Percentiles rank a stretch among this genome's conserved stretches.
These are phyloP conservation scores for Lysandra coridon DNA, from an alignment of 2,888 invertebrate genomes.

Conservation along the genomic window DNA sequence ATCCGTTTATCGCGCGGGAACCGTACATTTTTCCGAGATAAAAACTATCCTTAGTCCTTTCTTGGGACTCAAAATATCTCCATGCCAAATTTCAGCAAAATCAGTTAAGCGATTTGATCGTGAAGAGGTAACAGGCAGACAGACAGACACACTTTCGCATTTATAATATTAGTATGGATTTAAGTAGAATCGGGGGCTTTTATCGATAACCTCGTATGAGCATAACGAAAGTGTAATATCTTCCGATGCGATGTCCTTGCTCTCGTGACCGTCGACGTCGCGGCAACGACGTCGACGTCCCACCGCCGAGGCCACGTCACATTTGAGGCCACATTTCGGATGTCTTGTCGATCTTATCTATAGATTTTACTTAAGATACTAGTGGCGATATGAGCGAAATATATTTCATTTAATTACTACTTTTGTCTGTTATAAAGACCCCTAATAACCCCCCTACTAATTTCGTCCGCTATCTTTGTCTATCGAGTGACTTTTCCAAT, in stretches of 20 bases:
- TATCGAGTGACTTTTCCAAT: too few relatives aligned
- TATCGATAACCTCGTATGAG: neutral
- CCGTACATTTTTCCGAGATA: too few relatives aligned
- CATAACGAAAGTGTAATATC: constrained; percentile 15
- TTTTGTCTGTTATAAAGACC: neutral
- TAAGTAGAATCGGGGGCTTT: neutral
- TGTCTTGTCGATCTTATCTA: neutral
- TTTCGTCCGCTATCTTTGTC: too few relatives aligned
- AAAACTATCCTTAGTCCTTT: too few relatives aligned
- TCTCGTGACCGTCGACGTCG: constrained; percentile 16
- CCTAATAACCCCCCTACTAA: neutral
- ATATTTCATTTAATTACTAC: neutral
- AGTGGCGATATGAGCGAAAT: neutral
- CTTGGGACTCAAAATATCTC: too few relatives aligned
- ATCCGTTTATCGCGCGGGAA: too few relatives aligned
- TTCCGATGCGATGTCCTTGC: constrained; percentile 12
- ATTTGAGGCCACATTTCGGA: constrained; percentile 7
- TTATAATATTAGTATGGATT: too few relatives aligned
- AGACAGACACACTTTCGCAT: too few relatives aligned
- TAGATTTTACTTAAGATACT: constrained; percentile 1
- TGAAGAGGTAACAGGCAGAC: too few relatives aligned
- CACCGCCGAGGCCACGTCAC: constrained; percentile 9
- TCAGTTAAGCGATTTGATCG: too few relatives aligned
- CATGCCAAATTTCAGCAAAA: too few relatives aligned
- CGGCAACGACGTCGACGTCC: neutral